These are phyloP conservation scores for Anas capensis DNA, from an alignment of 2,797 vertebrate genomes.

Conservation along the genomic window DNA sequence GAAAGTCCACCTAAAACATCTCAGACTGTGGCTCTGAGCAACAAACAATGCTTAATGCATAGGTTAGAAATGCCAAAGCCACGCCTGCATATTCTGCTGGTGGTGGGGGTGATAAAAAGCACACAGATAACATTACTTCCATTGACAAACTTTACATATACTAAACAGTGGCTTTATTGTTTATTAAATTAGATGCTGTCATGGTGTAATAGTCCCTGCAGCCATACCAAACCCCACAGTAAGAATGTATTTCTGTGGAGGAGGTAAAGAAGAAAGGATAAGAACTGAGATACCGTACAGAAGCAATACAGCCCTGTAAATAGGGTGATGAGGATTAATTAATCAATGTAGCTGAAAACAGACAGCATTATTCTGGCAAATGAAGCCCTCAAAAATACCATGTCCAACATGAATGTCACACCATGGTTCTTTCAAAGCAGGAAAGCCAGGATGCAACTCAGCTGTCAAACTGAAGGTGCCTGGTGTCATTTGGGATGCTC, in stretches of 20 bases:
- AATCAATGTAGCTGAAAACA: background rate
- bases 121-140: slow-evolving; percentile 68
- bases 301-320: background rate
- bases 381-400: background rate
- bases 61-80: slow-evolving; percentile 28
- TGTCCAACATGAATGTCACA: background rate
- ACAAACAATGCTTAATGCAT: slow-evolving; percentile 28
- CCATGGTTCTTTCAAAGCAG: background rate
- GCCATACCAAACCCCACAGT: slow-evolving; percentile 52
- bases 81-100: slow-evolving; percentile 35
- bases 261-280: background rate
- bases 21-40: slow-evolving; percentile 50
- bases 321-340: background rate
- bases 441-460: background rate
- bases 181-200: slow-evolving; percentile 59
- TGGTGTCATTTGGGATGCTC: background rate
- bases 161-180: slow-evolving; percentile 67
- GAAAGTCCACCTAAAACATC: slow-evolving; percentile 56
- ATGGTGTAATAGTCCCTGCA: slow-evolving; percentile 61
- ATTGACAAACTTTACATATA: slow-evolving; percentile 63
- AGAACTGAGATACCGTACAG: background rate
- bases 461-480: background rate
- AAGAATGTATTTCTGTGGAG: slow-evolving; percentile 18
- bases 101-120: slow-evolving; percentile 40
- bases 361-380: background rate